These are phyloP conservation scores for Oncorhynchus keta DNA, from an alignment of 2,113 vertebrate genomes.

Conservation along the genomic window DNA sequence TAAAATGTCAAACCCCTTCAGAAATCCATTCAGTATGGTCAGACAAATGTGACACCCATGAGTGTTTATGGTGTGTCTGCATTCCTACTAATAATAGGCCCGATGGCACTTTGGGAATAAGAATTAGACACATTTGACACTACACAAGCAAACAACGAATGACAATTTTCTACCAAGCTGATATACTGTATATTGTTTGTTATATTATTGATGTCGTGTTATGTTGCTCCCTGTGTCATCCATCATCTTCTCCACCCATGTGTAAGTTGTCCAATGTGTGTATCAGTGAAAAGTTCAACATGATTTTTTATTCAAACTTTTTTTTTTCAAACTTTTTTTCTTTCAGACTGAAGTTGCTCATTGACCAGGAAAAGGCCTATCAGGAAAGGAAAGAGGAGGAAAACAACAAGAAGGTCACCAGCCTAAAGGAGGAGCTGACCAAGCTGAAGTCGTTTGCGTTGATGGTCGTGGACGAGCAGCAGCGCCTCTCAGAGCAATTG, in stretches of 20 bases:
- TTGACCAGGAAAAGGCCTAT: conserved; percentile 85
- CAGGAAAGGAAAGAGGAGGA: conserved; percentile 87
- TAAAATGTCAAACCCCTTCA: conserved; percentile 42
- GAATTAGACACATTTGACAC: background rate
- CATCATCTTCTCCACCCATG: background rate
- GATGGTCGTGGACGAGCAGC: conserved; percentile 95
- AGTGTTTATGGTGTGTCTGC: conserved; percentile 55
- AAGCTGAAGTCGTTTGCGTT: conserved; percentile 95
- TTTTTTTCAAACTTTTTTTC: conserved; percentile 40
- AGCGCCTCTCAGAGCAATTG: conserved; percentile 85
- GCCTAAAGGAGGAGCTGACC: conserved; percentile 88
- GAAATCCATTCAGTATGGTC: conserved; percentile 16
- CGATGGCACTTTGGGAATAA: background rate
- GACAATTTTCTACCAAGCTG: too few relatives aligned
- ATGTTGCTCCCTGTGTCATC: background rate
- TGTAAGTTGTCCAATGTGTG: background rate
- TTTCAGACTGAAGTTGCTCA: conserved; percentile 89
- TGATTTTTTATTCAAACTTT: background rate
- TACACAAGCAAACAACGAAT: background rate
- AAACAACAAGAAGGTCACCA: conserved; percentile 77
- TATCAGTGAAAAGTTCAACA: background rate
- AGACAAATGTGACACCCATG: conserved; percentile 7
- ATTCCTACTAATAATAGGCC: conserved; percentile 25
- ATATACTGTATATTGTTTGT: background rate
- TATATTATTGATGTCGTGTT: background rate